Percentiles rank a stretch among this genome's conserved stretches.
phyloP scores from a whole-genome alignment of 2,797 vertebrate genomes.

The Syngnathus rostellatus region DNA sequence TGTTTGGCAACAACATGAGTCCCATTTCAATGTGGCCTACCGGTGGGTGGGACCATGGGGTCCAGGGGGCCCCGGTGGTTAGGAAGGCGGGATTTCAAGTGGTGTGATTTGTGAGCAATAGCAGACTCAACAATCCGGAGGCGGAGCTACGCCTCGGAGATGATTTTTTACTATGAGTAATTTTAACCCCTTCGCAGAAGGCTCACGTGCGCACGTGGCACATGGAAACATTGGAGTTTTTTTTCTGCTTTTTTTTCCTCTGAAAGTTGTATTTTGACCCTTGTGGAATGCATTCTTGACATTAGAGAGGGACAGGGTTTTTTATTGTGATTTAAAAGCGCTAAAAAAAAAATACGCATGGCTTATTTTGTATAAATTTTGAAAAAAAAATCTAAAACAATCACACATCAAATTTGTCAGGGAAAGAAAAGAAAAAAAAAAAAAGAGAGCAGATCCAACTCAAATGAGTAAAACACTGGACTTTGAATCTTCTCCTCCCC shows the following conservation, averaged over 20 bases:
- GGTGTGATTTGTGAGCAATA: slow-evolving; percentile 67
- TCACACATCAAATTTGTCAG: too few relatives aligned
- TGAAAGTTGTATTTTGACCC: not conserved
- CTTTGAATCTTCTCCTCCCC: not conserved
- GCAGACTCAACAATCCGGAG: slow-evolving; percentile 43
- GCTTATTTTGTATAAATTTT: not conserved
- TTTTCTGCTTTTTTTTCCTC: not conserved
- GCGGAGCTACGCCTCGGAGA: slow-evolving; percentile 30
- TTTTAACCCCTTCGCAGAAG: slow-evolving; percentile 41
- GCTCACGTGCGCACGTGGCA: slow-evolving; percentile 1
- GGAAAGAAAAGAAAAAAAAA: too few relatives aligned
- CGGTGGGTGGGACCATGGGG: slow-evolving; percentile 41
- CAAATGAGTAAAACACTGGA: too few relatives aligned
- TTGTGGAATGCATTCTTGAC: slow-evolving; percentile 2
- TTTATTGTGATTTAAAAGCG: too few relatives aligned
- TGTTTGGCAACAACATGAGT: slow-evolving; percentile 58
- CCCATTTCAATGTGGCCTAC: slow-evolving; percentile 63
- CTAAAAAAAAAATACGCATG: not conserved
- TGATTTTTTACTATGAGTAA: slow-evolving; percentile 30
- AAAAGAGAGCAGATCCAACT: not conserved
- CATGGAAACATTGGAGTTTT: not conserved
- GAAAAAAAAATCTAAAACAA: too few relatives aligned
- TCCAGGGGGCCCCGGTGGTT: slow-evolving; percentile 10
- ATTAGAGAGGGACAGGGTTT: not conserved
- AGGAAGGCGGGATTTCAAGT: slow-evolving; percentile 46